phyloP scores from a whole-genome alignment of 2,888 invertebrate genomes.

The Chouioia cunea region DNA sequence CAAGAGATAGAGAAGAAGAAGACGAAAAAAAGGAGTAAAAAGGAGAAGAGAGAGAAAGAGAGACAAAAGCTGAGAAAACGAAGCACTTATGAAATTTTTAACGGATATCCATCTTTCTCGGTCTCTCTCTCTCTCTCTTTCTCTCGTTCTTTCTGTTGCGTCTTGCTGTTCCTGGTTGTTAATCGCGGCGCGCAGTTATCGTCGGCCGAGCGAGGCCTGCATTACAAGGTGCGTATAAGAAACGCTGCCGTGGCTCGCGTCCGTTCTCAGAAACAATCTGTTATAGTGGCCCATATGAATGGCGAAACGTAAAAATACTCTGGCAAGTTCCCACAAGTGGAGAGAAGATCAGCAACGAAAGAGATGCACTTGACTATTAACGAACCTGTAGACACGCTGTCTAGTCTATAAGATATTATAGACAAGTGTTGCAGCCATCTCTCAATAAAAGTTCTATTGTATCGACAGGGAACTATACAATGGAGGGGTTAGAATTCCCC shows the following conservation, averaged over 20 bases:
- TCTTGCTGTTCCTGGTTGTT: background rate
- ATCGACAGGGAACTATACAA: conserved; percentile 13
- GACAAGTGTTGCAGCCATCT: too few species aligned
- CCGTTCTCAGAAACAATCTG: conserved; percentile 67
- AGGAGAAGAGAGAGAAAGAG: background rate
- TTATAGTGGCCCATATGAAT: conserved; percentile 66
- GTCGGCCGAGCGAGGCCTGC: conserved; percentile 39
- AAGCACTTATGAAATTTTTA: conserved; percentile 25
- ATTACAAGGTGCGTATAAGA: conserved; percentile 52
- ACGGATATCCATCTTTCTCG: conserved; percentile 14
- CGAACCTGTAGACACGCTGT: too few species aligned
- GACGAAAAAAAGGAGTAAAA: background rate
- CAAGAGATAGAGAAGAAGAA: background rate
- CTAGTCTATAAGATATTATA: too few species aligned
- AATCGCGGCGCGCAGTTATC: conserved; percentile 46
- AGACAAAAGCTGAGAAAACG: conserved; percentile 16
- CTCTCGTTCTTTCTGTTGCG: conserved; percentile 2
- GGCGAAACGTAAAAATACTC: conserved; percentile 67
- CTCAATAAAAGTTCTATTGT: too few species aligned
- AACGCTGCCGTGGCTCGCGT: conserved; percentile 43
- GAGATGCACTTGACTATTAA: too few species aligned
- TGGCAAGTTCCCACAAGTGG: conserved; percentile 65
- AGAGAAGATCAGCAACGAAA: background rate
- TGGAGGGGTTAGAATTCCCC: conserved; percentile 28
- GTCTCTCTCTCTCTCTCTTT: background rate